Conservation (phyloP, 2,113 vertebrate species). For the Laticauda laticaudata region DNA sequence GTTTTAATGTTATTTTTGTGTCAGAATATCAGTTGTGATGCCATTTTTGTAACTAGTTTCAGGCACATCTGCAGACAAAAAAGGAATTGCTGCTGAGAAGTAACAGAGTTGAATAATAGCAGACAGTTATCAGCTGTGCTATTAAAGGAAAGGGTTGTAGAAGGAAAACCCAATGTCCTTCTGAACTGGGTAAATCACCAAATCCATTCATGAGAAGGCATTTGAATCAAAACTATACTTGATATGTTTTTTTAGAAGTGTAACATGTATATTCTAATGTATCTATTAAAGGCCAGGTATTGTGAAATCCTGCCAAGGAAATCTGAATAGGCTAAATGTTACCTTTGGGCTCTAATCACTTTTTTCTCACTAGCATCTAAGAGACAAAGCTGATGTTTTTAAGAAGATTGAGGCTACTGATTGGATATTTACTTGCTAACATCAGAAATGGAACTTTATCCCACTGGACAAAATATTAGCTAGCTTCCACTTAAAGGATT, state of each 20-base stretch:
- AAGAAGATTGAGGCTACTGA: neutral
- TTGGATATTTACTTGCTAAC: neutral
- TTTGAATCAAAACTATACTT: neutral
- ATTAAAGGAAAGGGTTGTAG: neutral
- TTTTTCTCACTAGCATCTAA: neutral
- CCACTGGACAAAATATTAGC: neutral
- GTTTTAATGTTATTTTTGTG: neutral
- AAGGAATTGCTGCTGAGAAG: neutral
- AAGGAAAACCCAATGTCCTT: neutral
- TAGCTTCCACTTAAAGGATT: neutral
- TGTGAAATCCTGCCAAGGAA: neutral
- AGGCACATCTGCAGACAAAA: neutral
- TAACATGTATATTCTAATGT: neutral
- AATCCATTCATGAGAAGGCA: neutral
- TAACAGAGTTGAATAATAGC: neutral
- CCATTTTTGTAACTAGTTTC: neutral
- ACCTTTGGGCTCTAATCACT: neutral
- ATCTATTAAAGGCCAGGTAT: neutral
- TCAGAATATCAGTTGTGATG: neutral
- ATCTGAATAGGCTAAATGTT: neutral
- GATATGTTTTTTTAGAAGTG: neutral
- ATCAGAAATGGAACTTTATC: neutral
- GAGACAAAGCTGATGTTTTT: neutral
- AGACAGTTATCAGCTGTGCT: neutral
- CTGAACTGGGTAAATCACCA: neutral